A percentile compares a stretch with the other conserved stretches of the same genome.
These are phyloP conservation scores for Equus przewalskii DNA, from an alignment of 2,113 vertebrate species.

Conservation along the genomic window DNA sequence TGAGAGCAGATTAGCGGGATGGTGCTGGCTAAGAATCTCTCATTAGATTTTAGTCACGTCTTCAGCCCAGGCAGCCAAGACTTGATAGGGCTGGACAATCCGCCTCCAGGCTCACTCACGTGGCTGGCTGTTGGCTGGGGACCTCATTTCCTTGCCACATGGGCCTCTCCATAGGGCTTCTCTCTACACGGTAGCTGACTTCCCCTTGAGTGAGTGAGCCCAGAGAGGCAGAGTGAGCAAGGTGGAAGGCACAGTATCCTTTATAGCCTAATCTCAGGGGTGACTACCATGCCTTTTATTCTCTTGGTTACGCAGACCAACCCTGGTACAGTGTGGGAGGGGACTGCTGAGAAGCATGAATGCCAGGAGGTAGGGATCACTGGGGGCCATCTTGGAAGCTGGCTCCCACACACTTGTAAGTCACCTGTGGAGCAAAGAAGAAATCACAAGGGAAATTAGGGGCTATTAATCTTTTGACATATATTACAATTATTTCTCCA, in stretches of 20 bases:
- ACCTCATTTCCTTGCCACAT: background rate
- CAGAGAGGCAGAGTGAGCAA: background rate
- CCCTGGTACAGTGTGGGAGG: background rate
- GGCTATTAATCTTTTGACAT: background rate
- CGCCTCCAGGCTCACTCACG: fast-evolving
- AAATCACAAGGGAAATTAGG: background rate
- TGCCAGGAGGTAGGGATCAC: background rate
- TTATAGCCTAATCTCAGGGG: background rate
- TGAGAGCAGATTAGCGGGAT: background rate
- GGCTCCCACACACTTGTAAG: background rate
- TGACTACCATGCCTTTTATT: background rate
- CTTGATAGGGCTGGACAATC: background rate
- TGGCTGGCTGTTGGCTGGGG: background rate
- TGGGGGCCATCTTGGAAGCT: background rate
- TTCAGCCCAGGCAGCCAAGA: background rate
- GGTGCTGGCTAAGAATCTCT: background rate
- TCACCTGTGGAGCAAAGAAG: background rate
- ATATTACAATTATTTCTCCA: background rate
- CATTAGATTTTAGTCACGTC: background rate
- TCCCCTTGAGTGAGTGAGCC: too few relatives aligned
- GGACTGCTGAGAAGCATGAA: fast-evolving
- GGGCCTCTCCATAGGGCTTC: background rate
- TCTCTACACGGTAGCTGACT: background rate
- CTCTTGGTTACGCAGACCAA: background rate
- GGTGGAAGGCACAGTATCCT: background rate